Evolutionary conservation across 2,888 invertebrate species (phyloP), one percentile per base, ranked within the genome.

Genomic region (Cheilosia impressa): DNA sequence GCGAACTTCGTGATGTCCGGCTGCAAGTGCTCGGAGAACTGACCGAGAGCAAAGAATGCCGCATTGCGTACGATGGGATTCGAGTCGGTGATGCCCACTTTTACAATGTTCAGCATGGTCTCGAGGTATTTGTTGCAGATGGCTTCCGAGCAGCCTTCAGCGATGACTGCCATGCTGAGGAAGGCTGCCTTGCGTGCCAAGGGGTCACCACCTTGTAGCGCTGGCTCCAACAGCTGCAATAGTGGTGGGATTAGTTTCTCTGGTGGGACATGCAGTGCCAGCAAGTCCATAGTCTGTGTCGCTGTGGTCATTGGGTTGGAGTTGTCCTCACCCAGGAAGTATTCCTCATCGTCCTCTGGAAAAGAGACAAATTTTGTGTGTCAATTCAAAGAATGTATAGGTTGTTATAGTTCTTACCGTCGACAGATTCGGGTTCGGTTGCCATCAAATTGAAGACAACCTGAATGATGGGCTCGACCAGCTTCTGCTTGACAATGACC

Each of bases 21-120:
- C 93, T 95, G 96, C 60, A 97, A 92, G 92, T 95, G 94, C 90
- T 97, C 96, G 0, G 96, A 95, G 91, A 96, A 96, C 91, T 96
- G 96, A 0, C 96, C 96, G 4, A 97, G 92, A 0, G 96, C 95
- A 92, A 96, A 96, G 58, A 97, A 94, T 0, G 96, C 96, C 0
- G 96, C 95, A 91, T 96, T 96, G 62, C 96, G 93, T 5, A 96
- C 96, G 9, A 94, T 92, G 0, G 94, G 93, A 79, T 93, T 93
- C 0, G 93, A 91, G 91, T 96, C 95, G 45, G 93, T 93, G 60
- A 96, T 95, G 22, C 96, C 96, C 75, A 93, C 93, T 90, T 95
- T 95, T 15, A 96, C 95, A 88, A 95, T 95, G 88, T 95, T 94
- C 65, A 96, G 91, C 90, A 96, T 95, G 5, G 94, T 93, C 88